A percentile compares a stretch with the other conserved stretches of the same genome.
Evolutionary conservation across 2,888 invertebrate species (phyloP).

Genomic region (Perdita meconis): DNA sequence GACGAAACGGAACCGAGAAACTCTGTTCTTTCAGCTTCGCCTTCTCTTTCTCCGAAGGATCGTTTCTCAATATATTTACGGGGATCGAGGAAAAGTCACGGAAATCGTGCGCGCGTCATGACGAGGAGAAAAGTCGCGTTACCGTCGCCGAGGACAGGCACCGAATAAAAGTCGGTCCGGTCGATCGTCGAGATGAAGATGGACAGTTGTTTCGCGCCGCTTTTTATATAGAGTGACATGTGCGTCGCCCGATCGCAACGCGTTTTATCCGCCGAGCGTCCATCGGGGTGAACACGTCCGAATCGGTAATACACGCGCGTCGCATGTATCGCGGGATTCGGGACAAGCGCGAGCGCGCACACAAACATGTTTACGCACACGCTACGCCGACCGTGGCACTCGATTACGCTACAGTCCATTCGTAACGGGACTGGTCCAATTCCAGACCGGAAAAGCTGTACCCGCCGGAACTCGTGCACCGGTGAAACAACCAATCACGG

Average conservation of each 20-base stretch:
- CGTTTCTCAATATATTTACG: background rate
- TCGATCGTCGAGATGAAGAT: slow-evolving; percentile 71
- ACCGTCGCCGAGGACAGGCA: background rate
- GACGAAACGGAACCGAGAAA: too few relatives aligned
- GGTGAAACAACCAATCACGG: background rate
- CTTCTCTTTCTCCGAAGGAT: background rate
- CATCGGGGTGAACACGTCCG: background rate
- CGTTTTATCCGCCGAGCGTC: background rate
- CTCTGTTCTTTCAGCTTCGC: too few relatives aligned
- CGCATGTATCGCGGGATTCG: background rate
- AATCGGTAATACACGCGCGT: background rate
- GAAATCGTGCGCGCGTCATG: background rate
- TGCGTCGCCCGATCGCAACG: slow-evolving; percentile 14
- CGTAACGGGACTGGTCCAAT: slow-evolving; percentile 19
- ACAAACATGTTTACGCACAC: background rate
- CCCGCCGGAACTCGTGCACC: slow-evolving; percentile 55
- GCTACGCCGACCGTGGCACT: background rate
- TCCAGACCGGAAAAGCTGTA: slow-evolving; percentile 54
- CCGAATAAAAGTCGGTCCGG: slow-evolving; percentile 23
- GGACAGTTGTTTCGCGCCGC: slow-evolving; percentile 76
- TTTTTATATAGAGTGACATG: slow-evolving; percentile 77
- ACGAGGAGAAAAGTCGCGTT: background rate
- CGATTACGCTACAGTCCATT: background rate
- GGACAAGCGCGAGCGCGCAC: too few relatives aligned
- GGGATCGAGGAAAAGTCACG: too few relatives aligned